These are phyloP conservation scores for Liparis tanakae DNA, from an alignment of 2,797 vertebrate species.

Conservation along the genomic window DNA sequence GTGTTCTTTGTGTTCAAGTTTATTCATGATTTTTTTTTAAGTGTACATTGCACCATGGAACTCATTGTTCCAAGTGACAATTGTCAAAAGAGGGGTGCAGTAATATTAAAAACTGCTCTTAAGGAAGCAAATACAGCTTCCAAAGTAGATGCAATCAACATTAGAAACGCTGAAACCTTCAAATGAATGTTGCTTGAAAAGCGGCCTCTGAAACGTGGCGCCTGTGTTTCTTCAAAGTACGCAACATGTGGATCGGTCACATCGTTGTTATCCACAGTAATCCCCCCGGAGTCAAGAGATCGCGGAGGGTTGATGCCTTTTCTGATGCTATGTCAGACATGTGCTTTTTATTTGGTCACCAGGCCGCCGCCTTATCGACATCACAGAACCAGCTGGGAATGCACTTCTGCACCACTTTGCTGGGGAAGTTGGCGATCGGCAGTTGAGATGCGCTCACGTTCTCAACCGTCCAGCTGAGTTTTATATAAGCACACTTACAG, in stretches of 20 bases:
- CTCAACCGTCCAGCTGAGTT: constrained; percentile 3
- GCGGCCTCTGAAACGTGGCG: constrained; percentile 18
- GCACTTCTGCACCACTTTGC: constrained; percentile 45
- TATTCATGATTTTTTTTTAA: not conserved
- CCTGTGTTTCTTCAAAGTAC: constrained; percentile 40
- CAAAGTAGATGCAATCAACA: constrained; percentile 12
- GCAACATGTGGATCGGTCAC: constrained; percentile 52
- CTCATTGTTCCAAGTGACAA: not conserved
- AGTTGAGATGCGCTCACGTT: constrained; percentile 29
- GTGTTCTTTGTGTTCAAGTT: not conserved
- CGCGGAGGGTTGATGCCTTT: constrained; percentile 69
- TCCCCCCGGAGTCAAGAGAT: constrained; percentile 70
- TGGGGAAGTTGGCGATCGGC: constrained; percentile 33
- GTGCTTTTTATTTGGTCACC: constrained; percentile 78
- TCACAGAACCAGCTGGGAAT: constrained; percentile 70
- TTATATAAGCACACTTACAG: constrained; percentile 17
- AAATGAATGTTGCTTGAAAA: constrained; percentile 4
- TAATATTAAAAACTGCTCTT: not conserved
- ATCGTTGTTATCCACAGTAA: constrained; percentile 58
- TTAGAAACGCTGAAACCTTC: not conserved
- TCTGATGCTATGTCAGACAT: constrained; percentile 71
- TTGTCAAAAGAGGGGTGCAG: not conserved
- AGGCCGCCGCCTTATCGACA: constrained; percentile 69
- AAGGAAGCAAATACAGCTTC: not conserved
- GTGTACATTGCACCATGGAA: not conserved